Conservation (phyloP, 2,113 vertebrate genomes). For the Archilochus colubris region DNA sequence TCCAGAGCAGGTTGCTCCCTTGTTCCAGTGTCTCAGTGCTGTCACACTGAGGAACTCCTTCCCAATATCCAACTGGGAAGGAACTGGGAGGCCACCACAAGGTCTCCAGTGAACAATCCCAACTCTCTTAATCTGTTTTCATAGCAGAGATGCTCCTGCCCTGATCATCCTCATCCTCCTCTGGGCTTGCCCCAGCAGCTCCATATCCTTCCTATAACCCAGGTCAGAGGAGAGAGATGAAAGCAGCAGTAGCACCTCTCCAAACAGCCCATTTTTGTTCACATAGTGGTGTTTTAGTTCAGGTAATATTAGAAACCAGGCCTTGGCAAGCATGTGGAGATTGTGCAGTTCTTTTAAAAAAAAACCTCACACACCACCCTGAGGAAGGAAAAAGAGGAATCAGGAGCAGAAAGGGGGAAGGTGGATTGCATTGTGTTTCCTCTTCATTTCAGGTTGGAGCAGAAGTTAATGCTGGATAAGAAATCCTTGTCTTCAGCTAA, state of each 20-base stretch:
- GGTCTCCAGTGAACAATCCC: no score
- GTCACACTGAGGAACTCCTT: no score
- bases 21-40: no score
- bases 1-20: no score
- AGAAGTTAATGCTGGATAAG: background rate
- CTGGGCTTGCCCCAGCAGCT: no score
- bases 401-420: background rate
- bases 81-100: no score
- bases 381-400: background rate
- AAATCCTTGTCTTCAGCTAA: background rate
- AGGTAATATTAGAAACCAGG: background rate
- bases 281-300: background rate
- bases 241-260: background rate
- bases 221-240: background rate
- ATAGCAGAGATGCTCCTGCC: no score
- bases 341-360: background rate
- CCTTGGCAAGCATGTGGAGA: background rate
- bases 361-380: background rate
- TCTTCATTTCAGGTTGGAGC: background rate
- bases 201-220: no score
- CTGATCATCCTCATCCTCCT: no score
- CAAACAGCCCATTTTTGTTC: background rate
- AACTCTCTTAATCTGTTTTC: no score
- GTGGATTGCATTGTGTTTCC: background rate
- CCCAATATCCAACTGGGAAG: no score